Conservation (phyloP, 2,888 invertebrate genomes). For the Dasypogon diadema region DNA sequence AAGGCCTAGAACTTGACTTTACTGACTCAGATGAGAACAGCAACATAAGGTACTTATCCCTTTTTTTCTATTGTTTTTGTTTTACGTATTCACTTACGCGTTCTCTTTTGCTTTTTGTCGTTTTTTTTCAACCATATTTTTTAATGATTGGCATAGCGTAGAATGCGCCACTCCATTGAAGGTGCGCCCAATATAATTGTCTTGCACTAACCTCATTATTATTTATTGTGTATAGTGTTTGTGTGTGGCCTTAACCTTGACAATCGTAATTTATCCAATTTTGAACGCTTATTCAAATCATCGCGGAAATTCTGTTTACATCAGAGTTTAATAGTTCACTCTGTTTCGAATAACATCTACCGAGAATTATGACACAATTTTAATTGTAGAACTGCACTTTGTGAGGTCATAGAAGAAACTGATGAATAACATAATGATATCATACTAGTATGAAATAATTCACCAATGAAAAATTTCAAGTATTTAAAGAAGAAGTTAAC, state of each 20-base stretch:
- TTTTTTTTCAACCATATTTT: not conserved
- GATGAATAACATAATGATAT: not conserved
- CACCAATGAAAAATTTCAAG: too few relatives aligned
- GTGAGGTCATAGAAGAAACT: not conserved
- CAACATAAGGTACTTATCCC: too few relatives aligned
- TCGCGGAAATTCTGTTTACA: slow-evolving; percentile 35
- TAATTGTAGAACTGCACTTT: not conserved
- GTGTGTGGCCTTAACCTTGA: slow-evolving; percentile 47
- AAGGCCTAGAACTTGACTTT: not conserved
- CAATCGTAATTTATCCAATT: slow-evolving; percentile 43
- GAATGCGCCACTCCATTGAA: slow-evolving; percentile 38
- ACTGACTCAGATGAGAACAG: not conserved
- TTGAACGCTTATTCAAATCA: slow-evolving; percentile 1
- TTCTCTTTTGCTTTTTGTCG: not conserved
- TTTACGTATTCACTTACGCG: slow-evolving; percentile 5
- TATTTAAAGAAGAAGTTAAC: too few relatives aligned
- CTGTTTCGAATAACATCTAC: not conserved
- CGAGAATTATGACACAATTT: not conserved
- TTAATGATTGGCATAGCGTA: slow-evolving; percentile 23
- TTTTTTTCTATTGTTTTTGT: slow-evolving; percentile 1
- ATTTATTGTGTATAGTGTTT: slow-evolving; percentile 14
- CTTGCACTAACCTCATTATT: slow-evolving; percentile 36
- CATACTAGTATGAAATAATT: too few relatives aligned
- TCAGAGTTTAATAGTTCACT: slow-evolving; percentile 9
- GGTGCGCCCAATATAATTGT: slow-evolving; percentile 39